phyloP scores from a whole-genome alignment of 2,113 vertebrate species.

The Gnathonemus longibarbis region DNA sequence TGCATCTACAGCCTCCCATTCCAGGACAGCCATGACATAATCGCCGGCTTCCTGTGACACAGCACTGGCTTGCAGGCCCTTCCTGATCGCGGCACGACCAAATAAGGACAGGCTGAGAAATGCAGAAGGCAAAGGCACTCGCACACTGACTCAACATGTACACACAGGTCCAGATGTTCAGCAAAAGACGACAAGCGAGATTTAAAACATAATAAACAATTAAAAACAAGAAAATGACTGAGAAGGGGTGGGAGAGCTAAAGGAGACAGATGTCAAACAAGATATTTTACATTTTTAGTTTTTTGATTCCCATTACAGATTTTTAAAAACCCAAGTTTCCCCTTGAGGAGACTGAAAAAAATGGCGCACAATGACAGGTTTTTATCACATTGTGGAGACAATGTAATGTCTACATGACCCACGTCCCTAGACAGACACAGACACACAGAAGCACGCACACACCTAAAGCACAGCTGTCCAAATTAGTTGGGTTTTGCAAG shows the following conservation, averaged over 20 bases:
- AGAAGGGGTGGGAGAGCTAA: not conserved
- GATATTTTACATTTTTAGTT: too few species aligned
- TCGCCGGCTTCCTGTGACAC: conserved; percentile 62
- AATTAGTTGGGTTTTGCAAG: not conserved
- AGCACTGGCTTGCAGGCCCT: conserved; percentile 48
- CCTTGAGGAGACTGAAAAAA: too few species aligned
- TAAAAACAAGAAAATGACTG: not conserved
- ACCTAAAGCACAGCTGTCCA: not conserved
- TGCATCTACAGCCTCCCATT: conserved; percentile 36
- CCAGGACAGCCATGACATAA: conserved; percentile 53
- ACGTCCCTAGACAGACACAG: not conserved
- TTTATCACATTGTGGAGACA: too few species aligned
- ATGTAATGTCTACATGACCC: not conserved
- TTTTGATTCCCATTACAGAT: too few species aligned
- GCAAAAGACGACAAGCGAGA: not conserved
- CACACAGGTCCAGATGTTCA: conserved; percentile 10
- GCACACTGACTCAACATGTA: not conserved
- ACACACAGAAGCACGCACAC: not conserved
- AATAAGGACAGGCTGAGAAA: conserved; percentile 50
- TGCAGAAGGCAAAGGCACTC: conserved; percentile 23
- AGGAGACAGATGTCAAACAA: conserved; percentile 11
- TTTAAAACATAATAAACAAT: not conserved
- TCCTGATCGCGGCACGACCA: conserved; percentile 56
- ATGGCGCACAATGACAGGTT: too few species aligned
- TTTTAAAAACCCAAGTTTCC: too few species aligned